Base-by-base conservation (phyloP, 2,797 vertebrate species). In the Syngnathus acus region DNA sequence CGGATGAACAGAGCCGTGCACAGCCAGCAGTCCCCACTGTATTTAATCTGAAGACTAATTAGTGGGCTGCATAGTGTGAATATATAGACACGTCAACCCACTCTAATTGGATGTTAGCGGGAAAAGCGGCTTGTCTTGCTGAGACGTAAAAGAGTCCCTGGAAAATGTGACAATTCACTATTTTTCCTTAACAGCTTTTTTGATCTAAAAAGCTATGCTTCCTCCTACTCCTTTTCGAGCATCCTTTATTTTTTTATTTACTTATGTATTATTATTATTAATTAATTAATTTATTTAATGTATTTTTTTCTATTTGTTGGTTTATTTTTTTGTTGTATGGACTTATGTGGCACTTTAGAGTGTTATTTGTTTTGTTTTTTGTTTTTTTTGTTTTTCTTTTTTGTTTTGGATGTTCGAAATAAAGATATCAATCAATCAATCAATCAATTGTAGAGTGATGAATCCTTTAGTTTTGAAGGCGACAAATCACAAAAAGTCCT, bases 1-100 rank as follows among this genome's bases (percentile, higher is more conserved):
- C 59, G 23, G n/a, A 43, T 62, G 40, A 62, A 13, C n/a, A 43
- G n/a, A 61, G 9, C 19, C n/a, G 9, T 6, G 39, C 64, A 21
- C 21, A 7, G 70, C 65, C 55, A 59, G 17, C 19, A 1, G 62
- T 68, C 72, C 68, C 54, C 55, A 10, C 65, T 70, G 65, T 71
- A 70, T 82, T 83, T 75, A 40, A 78, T 82, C 74, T 80, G 70
- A 74, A 75, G 76, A 32, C 72, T 76, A 77, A 83, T 85, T 78
- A 68, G 69, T 6, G 8, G 66, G 38, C 63, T 71, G 8, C 39
- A 72, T 26, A 65, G 64, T 80, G 79, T 70, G 77, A 83, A 71
- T 55, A 19, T 48, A 68, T 78, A 76, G 73, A 63, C 65, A 74
- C 59, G 72, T 75, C 72, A 79, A 66, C 65, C 65, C 62, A 32